phyloP scores from a whole-genome alignment of 2,113 vertebrate genomes.

The Psilopsiagon aurifrons region DNA sequence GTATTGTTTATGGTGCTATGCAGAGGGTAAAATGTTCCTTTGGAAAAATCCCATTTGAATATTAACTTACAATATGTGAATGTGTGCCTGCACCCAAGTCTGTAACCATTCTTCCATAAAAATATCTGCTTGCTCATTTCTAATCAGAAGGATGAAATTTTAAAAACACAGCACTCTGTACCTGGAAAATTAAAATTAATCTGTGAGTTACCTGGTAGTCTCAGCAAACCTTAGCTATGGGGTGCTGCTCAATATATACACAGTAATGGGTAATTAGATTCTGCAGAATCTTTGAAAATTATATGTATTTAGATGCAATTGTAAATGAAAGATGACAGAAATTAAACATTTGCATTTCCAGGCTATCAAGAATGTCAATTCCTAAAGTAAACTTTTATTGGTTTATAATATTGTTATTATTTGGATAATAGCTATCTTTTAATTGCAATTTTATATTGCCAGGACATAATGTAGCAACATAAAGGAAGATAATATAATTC shows the following conservation, averaged over 20 bases:
- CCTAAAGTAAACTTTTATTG: neutral
- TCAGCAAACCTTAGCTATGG: neutral
- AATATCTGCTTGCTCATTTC: neutral
- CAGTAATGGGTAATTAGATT: neutral
- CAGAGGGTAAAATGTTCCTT: neutral
- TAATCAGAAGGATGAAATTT: neutral
- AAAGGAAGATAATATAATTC: neutral
- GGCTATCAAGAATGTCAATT: neutral
- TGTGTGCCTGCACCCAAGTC: neutral
- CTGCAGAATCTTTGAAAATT: neutral
- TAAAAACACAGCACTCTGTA: neutral
- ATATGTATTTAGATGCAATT: neutral
- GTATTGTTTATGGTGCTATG: neutral
- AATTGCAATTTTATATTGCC: neutral
- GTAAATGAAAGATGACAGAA: neutral
- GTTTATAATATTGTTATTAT: neutral
- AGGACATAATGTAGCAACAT: neutral
- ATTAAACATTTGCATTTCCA: neutral
- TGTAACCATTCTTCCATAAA: neutral
- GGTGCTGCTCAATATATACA: neutral
- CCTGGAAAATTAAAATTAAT: neutral
- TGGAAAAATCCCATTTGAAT: neutral
- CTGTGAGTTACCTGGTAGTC: neutral
- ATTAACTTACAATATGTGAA: neutral
- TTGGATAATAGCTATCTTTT: neutral